Conservation (phyloP, 2,113 vertebrate genomes). For the Alouatta palliata region DNA sequence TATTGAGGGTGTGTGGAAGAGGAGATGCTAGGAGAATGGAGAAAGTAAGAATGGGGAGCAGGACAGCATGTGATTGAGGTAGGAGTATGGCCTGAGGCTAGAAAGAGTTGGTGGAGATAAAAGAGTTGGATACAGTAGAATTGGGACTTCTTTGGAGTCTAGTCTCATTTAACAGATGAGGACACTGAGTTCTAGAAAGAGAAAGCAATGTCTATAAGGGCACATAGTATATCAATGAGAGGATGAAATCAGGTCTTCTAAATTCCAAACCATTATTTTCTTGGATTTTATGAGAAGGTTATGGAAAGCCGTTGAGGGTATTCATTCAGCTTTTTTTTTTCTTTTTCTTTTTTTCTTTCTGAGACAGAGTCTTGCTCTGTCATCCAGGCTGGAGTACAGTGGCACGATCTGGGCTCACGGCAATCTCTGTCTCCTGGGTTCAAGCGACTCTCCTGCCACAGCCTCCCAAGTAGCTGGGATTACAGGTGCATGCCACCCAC, state of each 20-base stretch:
- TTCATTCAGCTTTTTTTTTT: neutral
- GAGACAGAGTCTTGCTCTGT: too few species aligned
- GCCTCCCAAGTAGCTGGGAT: too few species aligned
- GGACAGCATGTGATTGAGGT: neutral
- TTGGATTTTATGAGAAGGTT: neutral
- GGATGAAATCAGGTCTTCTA: neutral
- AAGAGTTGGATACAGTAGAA: neutral
- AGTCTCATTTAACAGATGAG: neutral
- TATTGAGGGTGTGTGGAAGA: neutral
- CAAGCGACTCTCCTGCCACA: too few species aligned
- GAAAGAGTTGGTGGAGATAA: neutral
- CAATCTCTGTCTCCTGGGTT: too few species aligned
- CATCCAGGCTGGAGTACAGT: too few species aligned
- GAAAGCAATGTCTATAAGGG: neutral
- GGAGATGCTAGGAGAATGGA: neutral
- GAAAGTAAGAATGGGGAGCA: neutral
- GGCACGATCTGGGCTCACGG: too few species aligned
- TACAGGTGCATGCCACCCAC: too few species aligned
- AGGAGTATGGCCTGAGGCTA: neutral
- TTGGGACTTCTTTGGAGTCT: neutral
- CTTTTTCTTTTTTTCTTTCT: too few species aligned
- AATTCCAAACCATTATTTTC: neutral
- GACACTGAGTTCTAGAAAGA: neutral
- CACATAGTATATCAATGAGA: neutral
- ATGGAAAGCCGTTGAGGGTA: neutral